Conservation (phyloP, 1,140 invertebrate species). For the Listronotus bonariensis region DNA sequence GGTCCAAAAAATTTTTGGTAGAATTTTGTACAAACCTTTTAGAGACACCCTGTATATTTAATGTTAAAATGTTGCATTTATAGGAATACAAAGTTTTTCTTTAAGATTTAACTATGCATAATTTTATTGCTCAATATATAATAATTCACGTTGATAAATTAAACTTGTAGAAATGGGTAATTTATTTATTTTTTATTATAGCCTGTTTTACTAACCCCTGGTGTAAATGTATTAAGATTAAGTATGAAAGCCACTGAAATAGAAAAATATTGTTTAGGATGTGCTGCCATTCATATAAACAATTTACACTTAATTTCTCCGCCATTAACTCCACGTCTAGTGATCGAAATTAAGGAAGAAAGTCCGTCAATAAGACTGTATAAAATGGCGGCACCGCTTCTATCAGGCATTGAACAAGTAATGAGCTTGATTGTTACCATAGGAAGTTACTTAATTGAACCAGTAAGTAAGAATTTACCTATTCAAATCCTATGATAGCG, state of each 20-base stretch:
- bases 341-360: constrained; percentile 63
- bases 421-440: constrained; percentile 70
- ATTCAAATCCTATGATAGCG: too few species aligned
- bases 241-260: constrained; percentile 64
- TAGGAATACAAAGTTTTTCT: too few species aligned
- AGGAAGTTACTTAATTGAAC: constrained; percentile 62
- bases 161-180: too few species aligned
- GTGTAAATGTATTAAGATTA: constrained; percentile 71
- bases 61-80: too few species aligned
- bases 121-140: too few species aligned
- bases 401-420: constrained; percentile 71
- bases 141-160: too few species aligned
- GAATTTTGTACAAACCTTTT: too few species aligned
- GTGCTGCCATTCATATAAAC: constrained; percentile 65
- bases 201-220: constrained; percentile 66
- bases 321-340: constrained; percentile 56
- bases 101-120: too few species aligned
- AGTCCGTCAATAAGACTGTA: constrained; percentile 60
- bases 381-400: constrained; percentile 59
- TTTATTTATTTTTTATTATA: constrained; percentile 16
- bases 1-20: too few species aligned
- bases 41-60: too few species aligned
- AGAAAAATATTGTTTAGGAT: constrained; percentile 65
- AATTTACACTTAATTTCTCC: constrained; percentile 60
- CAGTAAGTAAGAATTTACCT: constrained; percentile 46